Base-by-base conservation (phyloP, 1,140 invertebrate species). In the Acromyrmex charruanus region DNA sequence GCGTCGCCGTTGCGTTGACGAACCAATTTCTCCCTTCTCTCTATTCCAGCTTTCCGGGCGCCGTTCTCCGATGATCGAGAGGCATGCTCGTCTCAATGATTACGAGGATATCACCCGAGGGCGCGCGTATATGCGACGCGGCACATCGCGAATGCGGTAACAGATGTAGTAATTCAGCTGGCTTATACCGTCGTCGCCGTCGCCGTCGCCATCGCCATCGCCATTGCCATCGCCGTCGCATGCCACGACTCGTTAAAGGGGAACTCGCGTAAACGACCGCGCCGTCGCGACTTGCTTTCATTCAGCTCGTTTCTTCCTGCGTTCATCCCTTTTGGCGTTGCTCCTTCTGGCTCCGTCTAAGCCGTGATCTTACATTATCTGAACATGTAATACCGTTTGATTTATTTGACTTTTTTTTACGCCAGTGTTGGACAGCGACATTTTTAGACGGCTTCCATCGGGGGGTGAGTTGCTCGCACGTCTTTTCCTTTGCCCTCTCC, bases 331-430 rank as follows among this genome's bases (percentile, higher is more conserved):
- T 82, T 55, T 68, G 58, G 80, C 87, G 31, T 25, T 65, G 58
- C 69, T 51, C 74, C 39, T 58, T 77, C 85, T 71, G 79, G 74
- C 31, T 28, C 51, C 25, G 12, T 49, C 51, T 63, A 68, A 58
- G 35, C 31, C 18, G 28, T 2, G 25, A 59, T 66, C 86, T 87
- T 49, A 68, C 55, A 80, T 87, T 91, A 92, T 85, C 31, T 66
- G 53, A 31, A 66, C 69, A 59, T 58, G 88, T 92, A 92, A 92
- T 91, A 86, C 88, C 85, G 68, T 75, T 90, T 93, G 91, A 94
- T 93, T 93, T 94, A 94, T 93, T 91, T 80, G 68, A 74, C 68
- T 87, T 92, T 87, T 91, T 92, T 91, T 85, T 28, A n/a, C 44
- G 9, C 79, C 69, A 84, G 68, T 51, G 68, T 91, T 77, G 68